Evolutionary conservation across 2,113 vertebrate genomes (phyloP), one percentile per base, ranked within the genome.

Genomic region (Coregonus clupeaformis): DNA sequence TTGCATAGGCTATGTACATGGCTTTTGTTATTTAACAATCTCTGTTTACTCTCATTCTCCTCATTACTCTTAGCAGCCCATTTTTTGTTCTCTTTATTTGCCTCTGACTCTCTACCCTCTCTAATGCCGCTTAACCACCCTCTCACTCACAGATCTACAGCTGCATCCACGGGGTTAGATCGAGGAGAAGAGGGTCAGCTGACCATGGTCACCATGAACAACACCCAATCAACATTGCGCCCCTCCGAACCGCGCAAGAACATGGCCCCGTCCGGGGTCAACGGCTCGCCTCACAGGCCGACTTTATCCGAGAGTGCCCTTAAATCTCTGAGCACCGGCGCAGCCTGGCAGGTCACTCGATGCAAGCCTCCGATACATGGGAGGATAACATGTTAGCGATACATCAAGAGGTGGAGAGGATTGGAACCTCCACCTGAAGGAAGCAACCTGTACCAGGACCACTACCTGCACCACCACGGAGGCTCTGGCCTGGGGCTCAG

Each of bases 321-420:
- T 98, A 99, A 83, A 96, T 98, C 84, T 97, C 96, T 0, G 97
- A 99, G 84, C 97, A 98, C 82, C 93, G 98, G 6, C 96, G 98
- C 82, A 99, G 97, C 91, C 94, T 99, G 87, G 96, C 96, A 0
- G 93, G 93, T 68, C 92, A 92, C 78, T 94, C 91, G 0, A 92
- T 93, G 92, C 88, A 92, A 92, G 74, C 94, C 95, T 27, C 95
- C 97, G 1, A n/a, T 99, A 98, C 88, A 91, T 95, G 72, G 3
- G 98, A 99, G 60, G 97, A 99, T 89, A 99, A 99, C 93, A 96
- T 98, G 84, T 99, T 99, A 98, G 97, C 2, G 98, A 99, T 99
- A 99, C 84, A 99, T 99, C 89, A 97, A 94, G 97, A 98, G 87
- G 98, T 99, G 84, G 98, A 99, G 93, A 93, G 98, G 88, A 99